Base-by-base conservation (phyloP, 2,888 invertebrate genomes). In the Keiferia lycopersicella region DNA sequence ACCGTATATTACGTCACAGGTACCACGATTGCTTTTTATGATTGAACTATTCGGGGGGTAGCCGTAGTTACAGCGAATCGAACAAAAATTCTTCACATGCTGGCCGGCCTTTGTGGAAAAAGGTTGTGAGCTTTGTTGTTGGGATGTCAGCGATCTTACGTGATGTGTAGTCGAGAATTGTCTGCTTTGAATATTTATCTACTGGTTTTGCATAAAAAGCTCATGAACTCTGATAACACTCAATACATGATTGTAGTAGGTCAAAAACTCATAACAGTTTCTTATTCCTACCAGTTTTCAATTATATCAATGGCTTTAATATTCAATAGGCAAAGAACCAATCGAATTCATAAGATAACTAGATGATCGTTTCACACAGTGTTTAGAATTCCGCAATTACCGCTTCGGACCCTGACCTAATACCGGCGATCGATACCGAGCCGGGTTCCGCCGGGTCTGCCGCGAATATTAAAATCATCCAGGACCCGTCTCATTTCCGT, bases 381-480 rank as follows among this genome's bases (percentile, higher is more conserved):
- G 70, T 73, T 73, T 73, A 72, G 73, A 66, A 72, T 74, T 68
- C 71, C 69, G 53, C 63, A 63, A 71, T 71, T 70, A 71, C 68
- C 67, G 68, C 67, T 67, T 71, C 69, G 64, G 58, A 74, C 68
- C 68, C 69, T 80, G 83, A 83, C 83, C 83, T 73, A 79, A 76
- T 79, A 80, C 71, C 74, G 69, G 70, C 72, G 73, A 80, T 83
- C 82, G 79, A 81, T 81, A 78, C 73, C 75, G 72, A 71, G 26
- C 74, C 75, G 81, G 81, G 75, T 73, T 78, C 75, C 76, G 82
- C 77, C 77, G 75, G 79, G 84, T 78, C 75, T 75, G 82, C 77
- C 77, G 75, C 79, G 84, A 89, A 88, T 90, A 90, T 90, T 89
- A 88, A 89, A 88, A 87, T 87, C 73, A 82, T 81, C 80, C n/a